Evolutionary conservation across 2,797 vertebrate genomes (phyloP), one percentile per base, ranked within the genome.

Genomic region (Holocentrus rufus): DNA sequence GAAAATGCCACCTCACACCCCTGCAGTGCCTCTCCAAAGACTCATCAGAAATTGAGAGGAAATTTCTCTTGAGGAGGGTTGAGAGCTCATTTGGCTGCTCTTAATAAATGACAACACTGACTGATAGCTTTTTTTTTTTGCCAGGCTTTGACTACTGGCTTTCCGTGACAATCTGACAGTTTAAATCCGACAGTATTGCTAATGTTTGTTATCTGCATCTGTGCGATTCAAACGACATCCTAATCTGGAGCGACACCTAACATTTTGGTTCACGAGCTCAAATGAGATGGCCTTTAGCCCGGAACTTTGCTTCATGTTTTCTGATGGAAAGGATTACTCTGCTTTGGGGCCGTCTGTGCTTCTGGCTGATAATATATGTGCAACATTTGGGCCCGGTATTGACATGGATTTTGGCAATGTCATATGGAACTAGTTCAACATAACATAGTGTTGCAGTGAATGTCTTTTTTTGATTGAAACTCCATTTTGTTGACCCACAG

Each of bases 251-350:
- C 71, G 42, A 71, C 70, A 53, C 69, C 73, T 69, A 65, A 78
- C 73, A 64, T 77, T 72, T 27, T 77, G 46, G 70, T 55, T 72
- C 59, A 46, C 63, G 65, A 76, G 67, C 76, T 85, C 63, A 85
- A 79, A 89, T 90, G 79, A 91, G 70, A 89, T 89, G 88, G 88
- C 77, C 63, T 42, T 44, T 11, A 15, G 88, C 89, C 90, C 87
- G 78, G 31, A 73, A 68, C 72, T 75, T 72, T 82, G 72, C 68
- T 76, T 59, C 57, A 60, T 82, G 62, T 79, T 88, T 82, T 81
- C 69, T 72, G 65, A 79, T 76, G 27, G 70, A 81, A 49, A 64
- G 77, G 85, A 90, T 90, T 87, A 85, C 60, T 86, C 80, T 75
- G 75, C 85, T 88, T 88, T 71, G 50, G 61, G 50, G 11, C 58